phyloP scores from a whole-genome alignment of 64 coral and sea anemone genomes.

The Pachyseris speciosa region DNA sequence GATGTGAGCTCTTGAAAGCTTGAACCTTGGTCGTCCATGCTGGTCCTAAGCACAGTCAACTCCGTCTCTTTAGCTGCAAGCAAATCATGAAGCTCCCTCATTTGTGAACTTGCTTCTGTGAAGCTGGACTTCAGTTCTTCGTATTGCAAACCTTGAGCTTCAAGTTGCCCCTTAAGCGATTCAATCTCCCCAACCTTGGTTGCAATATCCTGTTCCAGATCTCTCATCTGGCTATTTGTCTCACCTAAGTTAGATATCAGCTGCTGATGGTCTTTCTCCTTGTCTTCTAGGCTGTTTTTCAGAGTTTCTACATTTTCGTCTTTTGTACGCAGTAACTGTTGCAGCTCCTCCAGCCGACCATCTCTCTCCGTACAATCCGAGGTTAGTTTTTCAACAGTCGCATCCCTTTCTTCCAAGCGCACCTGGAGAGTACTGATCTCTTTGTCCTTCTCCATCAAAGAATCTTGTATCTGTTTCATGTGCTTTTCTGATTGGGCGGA shows the following conservation, averaged over 20 bases:
- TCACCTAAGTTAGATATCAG: not conserved
- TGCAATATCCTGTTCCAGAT: slow-evolving; percentile 9
- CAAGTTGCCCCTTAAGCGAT: slow-evolving; percentile 23
- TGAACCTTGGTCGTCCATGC: slow-evolving; percentile 22
- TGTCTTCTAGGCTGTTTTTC: slow-evolving; percentile 22
- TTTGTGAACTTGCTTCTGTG: slow-evolving; percentile 24
- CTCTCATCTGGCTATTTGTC: not conserved
- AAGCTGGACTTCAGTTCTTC: slow-evolving; percentile 14
- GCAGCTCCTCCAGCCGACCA: not conserved
- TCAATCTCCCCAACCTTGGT: slow-evolving; percentile 21
- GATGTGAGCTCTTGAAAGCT: slow-evolving; percentile 10
- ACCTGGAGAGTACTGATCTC: slow-evolving; percentile 48
- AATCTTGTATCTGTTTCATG: slow-evolving; percentile 23
- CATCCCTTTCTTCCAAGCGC: slow-evolving; percentile 36
- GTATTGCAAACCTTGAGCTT: not conserved
- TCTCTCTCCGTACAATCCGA: slow-evolving; percentile 1
- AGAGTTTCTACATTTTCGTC: slow-evolving; percentile 33
- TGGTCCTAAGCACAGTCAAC: slow-evolving; percentile 30
- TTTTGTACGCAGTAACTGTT: slow-evolving; percentile 37
- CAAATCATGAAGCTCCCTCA: slow-evolving; percentile 32
- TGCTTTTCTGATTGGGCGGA: slow-evolving; percentile 39
- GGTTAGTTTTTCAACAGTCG: slow-evolving; percentile 8
- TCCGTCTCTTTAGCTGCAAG: slow-evolving; percentile 27
- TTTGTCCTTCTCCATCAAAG: slow-evolving; percentile 45
- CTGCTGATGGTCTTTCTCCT: not conserved